These are phyloP conservation scores for Protosalanx chinensis DNA, from an alignment of 2,797 vertebrate genomes.

Conservation along the genomic window DNA sequence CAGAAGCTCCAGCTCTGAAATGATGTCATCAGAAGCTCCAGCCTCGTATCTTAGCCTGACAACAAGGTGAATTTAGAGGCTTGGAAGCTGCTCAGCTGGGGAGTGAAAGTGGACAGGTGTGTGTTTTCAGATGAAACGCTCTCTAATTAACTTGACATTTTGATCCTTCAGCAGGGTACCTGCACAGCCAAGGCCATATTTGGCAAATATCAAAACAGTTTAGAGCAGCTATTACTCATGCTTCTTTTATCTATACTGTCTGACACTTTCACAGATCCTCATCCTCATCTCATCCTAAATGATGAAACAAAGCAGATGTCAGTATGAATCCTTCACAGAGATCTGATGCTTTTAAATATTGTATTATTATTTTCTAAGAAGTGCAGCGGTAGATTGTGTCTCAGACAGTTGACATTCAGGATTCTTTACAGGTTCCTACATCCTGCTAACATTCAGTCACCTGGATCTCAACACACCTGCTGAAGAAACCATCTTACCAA, in stretches of 20 bases:
- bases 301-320: no score
- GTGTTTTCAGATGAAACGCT: constrained; percentile 38
- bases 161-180: constrained; percentile 37
- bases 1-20: no score
- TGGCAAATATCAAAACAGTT: constrained; percentile 35
- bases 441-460: no score
- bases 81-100: constrained; percentile 44
- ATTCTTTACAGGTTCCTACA: neutral
- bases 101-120: constrained; percentile 42
- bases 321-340: neutral
- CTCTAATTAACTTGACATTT: constrained; percentile 54
- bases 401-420: neutral
- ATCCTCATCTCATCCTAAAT: no score
- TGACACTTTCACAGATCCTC: neutral
- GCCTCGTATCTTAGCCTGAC: constrained; percentile 20
- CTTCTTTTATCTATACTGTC: constrained; percentile 22
- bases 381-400: neutral
- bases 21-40: neutral
- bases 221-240: constrained; percentile 30
- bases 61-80: constrained; percentile 49
- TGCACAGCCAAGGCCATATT: constrained; percentile 25
- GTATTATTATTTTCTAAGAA: neutral
- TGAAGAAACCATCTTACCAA: neutral
- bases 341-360: neutral
- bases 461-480: neutral